A percentile compares a stretch with the other conserved stretches of the same genome.
These are phyloP conservation scores for Liolophura sinensis DNA, from an alignment of 1,140 invertebrate genomes.

Conservation along the genomic window DNA sequence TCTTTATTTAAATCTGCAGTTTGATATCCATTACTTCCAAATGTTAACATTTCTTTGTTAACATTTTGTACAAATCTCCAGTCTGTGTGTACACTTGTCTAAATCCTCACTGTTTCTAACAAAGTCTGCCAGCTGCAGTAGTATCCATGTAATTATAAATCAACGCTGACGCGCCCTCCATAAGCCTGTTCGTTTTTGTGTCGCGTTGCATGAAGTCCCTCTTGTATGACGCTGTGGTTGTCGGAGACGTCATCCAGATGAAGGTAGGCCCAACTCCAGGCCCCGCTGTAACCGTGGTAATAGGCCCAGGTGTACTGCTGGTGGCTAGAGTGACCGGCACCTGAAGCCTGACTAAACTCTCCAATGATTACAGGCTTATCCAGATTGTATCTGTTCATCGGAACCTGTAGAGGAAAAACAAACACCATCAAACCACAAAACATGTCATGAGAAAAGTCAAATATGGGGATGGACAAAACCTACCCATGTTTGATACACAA, in stretches of 20 bases:
- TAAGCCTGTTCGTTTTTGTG: slow-evolving; percentile 23
- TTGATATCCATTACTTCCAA: too few species aligned
- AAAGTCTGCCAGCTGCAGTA: too few species aligned
- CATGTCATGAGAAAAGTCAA: too few species aligned
- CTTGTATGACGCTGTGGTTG: slow-evolving; percentile 25
- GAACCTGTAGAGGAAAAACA: slow-evolving; percentile 5
- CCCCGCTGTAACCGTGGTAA: slow-evolving; percentile 51
- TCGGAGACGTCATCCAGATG: slow-evolving; percentile 35
- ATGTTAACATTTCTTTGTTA: too few species aligned
- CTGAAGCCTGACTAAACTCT: slow-evolving; percentile 47
- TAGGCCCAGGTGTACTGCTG: slow-evolving; percentile 49
- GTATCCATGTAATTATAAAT: too few species aligned
- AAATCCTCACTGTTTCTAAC: too few species aligned
- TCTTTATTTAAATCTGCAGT: too few species aligned
- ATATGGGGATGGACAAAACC: too few species aligned
- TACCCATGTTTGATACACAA: too few species aligned
- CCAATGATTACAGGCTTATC: slow-evolving; percentile 53
- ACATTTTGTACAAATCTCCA: too few species aligned
- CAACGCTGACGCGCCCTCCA: slow-evolving; percentile 19
- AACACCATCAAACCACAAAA: too few species aligned
- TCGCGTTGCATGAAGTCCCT: slow-evolving; percentile 31
- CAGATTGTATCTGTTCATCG: slow-evolving; percentile 30
- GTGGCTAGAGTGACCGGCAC: slow-evolving; percentile 31
- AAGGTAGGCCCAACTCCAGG: slow-evolving; percentile 50
- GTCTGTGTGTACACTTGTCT: too few species aligned